phyloP scores from a whole-genome alignment of 2,888 invertebrate species.

The Rhogogaster chlorosoma region DNA sequence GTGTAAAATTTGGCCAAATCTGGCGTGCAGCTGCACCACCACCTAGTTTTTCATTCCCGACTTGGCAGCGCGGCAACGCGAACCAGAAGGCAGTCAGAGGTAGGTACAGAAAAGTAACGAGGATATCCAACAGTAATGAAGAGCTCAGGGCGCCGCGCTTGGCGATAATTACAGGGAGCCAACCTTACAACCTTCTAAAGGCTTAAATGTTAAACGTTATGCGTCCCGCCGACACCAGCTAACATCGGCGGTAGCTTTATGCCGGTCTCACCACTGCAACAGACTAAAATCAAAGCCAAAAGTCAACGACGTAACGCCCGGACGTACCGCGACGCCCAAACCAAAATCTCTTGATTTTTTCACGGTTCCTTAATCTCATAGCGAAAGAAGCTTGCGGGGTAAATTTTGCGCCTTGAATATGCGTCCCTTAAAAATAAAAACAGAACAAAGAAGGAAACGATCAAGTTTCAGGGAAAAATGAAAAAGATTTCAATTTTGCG shows the following conservation, averaged over 20 bases:
- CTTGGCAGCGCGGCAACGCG: background rate
- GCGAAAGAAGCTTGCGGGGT: background rate
- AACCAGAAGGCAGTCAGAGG: constrained; percentile 59
- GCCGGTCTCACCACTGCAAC: constrained; percentile 59
- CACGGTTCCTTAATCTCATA: background rate
- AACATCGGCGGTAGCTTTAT: constrained; percentile 74
- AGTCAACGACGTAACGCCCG: constrained; percentile 17
- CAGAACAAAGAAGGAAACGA: too few relatives aligned
- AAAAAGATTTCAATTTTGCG: background rate
- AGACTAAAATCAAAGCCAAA: constrained; percentile 27
- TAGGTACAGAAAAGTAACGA: constrained; percentile 75
- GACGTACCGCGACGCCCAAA: background rate
- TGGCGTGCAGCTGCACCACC: background rate
- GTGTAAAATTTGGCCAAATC: background rate
- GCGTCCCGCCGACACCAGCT: constrained; percentile 66
- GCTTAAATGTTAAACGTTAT: constrained; percentile 77
- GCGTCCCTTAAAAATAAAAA: background rate
- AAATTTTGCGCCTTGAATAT: background rate
- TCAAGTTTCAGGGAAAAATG: too few relatives aligned
- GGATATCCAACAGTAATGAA: constrained; percentile 76
- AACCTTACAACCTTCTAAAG: constrained; percentile 77
- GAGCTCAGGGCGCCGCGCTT: constrained; percentile 78
- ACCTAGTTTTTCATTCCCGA: background rate
- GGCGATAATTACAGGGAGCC: constrained; percentile 78
- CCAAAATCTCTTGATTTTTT: too few relatives aligned